Conservation (phyloP, 2,888 invertebrate genomes). For the Chydorus sphaericus region DNA sequence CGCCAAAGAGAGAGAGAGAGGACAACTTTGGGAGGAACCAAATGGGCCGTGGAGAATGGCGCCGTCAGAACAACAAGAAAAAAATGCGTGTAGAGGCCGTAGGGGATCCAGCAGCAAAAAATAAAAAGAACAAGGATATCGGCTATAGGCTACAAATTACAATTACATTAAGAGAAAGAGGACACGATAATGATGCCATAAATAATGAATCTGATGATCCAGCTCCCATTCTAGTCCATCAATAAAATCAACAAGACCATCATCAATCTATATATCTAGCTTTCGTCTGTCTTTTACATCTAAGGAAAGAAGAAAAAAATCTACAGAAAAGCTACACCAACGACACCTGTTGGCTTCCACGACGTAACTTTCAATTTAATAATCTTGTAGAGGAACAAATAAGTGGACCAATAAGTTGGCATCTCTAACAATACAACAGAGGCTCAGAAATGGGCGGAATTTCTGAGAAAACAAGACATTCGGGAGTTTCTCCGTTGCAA, state of each 20-base stretch:
- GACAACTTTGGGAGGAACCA: neutral
- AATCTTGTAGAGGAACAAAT: no score
- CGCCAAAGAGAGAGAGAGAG: neutral
- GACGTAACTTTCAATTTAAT: no score
- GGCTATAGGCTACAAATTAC: slow-evolving; percentile 6
- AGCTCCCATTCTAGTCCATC: neutral
- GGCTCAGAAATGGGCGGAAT: neutral
- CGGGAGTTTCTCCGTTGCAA: neutral
- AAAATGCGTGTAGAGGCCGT: no score
- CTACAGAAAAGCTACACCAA: neutral
- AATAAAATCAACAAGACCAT: neutral
- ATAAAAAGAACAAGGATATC: no score
- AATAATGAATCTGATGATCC: neutral
- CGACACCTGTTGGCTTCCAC: slow-evolving; percentile 3
- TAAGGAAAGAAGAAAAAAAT: neutral
- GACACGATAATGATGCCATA: neutral
- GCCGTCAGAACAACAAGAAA: no score
- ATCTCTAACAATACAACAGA: neutral
- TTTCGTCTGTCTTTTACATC: neutral
- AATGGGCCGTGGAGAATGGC: slow-evolving; percentile 16
- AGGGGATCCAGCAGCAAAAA: no score
- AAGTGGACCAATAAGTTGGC: no score
- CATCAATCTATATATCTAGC: neutral
- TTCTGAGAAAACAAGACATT: neutral
- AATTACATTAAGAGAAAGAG: slow-evolving; percentile 2